phyloP scores from a whole-genome alignment of 2,113 vertebrate species.

The Xiphophorus couchianus region DNA sequence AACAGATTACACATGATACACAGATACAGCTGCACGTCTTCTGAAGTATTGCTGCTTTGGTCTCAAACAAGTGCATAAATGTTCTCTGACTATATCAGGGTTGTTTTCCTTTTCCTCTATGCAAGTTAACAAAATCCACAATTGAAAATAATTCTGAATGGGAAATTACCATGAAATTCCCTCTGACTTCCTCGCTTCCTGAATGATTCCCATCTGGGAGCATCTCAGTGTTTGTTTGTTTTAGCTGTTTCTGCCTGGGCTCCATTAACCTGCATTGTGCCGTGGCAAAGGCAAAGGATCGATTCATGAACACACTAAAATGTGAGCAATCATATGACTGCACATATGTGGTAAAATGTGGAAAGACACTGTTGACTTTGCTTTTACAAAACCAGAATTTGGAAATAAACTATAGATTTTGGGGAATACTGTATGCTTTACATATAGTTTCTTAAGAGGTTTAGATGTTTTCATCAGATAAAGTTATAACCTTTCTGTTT shows the following conservation, averaged over 20 bases:
- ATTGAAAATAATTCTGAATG: neutral
- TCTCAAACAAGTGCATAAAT: neutral
- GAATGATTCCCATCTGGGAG: conserved; percentile 55
- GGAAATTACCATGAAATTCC: conserved; percentile 23
- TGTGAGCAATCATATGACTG: conserved; percentile 28
- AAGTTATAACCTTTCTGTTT: conserved; percentile 10
- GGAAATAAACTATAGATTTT: neutral
- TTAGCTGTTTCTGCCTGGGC: conserved; percentile 31
- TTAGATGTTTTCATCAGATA: neutral
- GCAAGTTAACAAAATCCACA: no score
- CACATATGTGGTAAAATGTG: conserved; percentile 9
- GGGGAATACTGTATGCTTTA: neutral
- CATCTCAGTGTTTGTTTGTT: conserved; percentile 52
- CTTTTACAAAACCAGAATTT: neutral
- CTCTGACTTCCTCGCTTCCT: conserved; percentile 27
- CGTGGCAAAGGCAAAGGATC: conserved; percentile 13
- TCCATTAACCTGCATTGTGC: conserved; percentile 55
- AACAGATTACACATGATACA: no score
- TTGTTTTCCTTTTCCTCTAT: no score
- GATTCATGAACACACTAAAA: conserved; percentile 32
- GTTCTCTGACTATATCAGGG: no score
- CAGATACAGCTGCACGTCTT: neutral
- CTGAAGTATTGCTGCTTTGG: neutral
- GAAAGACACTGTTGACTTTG: neutral
- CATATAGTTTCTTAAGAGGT: neutral